Conservation (phyloP, 2,113 vertebrate species). For the Eclectus roratus region DNA sequence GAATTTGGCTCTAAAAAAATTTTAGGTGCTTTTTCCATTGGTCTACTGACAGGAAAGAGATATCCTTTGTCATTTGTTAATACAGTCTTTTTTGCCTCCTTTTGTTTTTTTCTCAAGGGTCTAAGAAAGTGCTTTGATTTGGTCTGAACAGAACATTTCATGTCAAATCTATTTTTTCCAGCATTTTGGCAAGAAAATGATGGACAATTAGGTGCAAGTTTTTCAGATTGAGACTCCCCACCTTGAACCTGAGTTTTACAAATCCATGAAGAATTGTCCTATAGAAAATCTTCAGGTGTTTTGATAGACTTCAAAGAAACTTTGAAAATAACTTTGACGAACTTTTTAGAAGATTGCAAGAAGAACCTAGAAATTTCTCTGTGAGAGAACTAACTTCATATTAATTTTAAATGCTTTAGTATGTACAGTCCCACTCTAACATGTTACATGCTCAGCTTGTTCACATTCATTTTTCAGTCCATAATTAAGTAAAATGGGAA, state of each 20-base stretch:
- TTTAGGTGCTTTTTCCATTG: neutral
- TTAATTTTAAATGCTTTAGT: neutral
- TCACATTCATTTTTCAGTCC: neutral
- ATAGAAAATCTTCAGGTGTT: neutral
- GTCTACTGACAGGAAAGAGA: neutral
- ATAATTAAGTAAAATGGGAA: neutral
- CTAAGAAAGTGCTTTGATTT: neutral
- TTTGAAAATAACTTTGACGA: neutral
- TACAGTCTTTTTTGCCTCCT: accelerated
- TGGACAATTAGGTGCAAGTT: neutral
- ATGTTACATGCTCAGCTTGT: neutral
- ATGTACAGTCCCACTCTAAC: neutral
- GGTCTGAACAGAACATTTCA: neutral
- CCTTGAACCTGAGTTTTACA: neutral
- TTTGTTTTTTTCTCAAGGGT: neutral
- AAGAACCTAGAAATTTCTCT: neutral
- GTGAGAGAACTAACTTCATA: neutral
- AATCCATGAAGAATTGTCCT: neutral
- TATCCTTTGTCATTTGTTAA: neutral
- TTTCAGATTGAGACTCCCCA: neutral
- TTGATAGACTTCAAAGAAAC: neutral
- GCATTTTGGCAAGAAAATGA: neutral
- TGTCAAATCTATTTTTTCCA: neutral
- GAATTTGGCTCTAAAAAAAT: neutral
- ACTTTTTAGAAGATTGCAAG: neutral